A percentile compares a stretch with the other conserved stretches of the same genome.
phyloP scores from a whole-genome alignment of 53 echinoderm and acorn worm genomes.

The Apostichopus leukothele region DNA sequence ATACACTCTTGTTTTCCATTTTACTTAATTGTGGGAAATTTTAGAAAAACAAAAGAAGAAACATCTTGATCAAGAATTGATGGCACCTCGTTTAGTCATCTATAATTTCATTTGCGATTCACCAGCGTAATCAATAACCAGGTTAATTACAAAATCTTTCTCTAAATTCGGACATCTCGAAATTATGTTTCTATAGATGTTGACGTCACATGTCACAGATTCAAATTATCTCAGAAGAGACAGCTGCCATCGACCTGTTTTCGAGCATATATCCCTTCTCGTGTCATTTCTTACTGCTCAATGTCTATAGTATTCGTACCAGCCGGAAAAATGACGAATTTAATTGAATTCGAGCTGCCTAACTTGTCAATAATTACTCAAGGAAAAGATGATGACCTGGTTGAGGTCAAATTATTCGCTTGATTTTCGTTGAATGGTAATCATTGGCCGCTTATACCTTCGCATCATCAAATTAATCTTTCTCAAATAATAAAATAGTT shows the following conservation, averaged over 20 bases:
- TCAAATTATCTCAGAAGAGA: background rate
- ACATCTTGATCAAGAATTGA: background rate
- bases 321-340: conserved; percentile 11
- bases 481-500: background rate
- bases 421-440: conserved; percentile 3
- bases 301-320: background rate
- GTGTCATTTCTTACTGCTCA: background rate
- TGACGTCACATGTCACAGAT: conserved; percentile 24
- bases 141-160: background rate
- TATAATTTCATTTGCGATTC: background rate
- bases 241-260: conserved; percentile 40
- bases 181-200: background rate
- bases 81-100: background rate
- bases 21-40: no score
- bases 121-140: background rate
- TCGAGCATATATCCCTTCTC: background rate
- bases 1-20: no score
- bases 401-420: conserved; percentile 20
- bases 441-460: background rate
- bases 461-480: background rate
- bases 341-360: conserved; percentile 31
- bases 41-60: no score
- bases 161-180: background rate
- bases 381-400: conserved; percentile 6
- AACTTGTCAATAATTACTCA: conserved; percentile 26